Percentiles rank a stretch among this genome's conserved stretches.
phyloP scores from a whole-genome alignment of 2,797 vertebrate genomes.

The Arnoldichthys spilopterus region DNA sequence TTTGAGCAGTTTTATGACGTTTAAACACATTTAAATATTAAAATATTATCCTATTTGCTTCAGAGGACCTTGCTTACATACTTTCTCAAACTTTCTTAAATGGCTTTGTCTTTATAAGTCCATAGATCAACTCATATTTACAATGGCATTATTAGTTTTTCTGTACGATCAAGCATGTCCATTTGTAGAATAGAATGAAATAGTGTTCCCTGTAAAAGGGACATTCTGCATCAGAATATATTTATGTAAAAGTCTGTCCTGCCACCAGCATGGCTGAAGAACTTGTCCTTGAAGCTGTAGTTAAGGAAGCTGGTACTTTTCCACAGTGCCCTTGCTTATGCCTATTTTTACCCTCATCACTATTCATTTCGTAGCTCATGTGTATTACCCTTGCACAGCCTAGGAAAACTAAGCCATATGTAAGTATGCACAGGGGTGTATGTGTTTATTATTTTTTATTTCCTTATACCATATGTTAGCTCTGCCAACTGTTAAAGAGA shows the following conservation, averaged over 20 bases:
- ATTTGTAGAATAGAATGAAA: not conserved
- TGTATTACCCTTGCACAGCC: not conserved
- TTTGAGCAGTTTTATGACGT: not conserved
- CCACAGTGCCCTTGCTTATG: not conserved
- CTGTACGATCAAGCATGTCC: not conserved
- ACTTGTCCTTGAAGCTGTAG: slow-evolving; percentile 3
- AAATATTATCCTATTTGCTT: not conserved
- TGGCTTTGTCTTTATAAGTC: not conserved
- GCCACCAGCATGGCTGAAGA: not conserved
- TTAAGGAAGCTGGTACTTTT: slow-evolving; percentile 3
- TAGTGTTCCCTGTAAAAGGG: not conserved
- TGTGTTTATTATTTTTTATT: not conserved
- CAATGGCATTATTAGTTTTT: not conserved
- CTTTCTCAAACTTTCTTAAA: not conserved
- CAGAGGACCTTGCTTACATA: not conserved
- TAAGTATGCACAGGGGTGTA: not conserved
- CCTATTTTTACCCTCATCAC: slow-evolving; percentile 6
- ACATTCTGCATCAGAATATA: not conserved
- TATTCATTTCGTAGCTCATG: slow-evolving; percentile 9
- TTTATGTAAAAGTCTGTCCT: not conserved
- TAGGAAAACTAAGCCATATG: slow-evolving; percentile 2
- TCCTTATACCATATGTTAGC: slow-evolving; percentile 6
- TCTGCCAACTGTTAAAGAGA: slow-evolving; percentile 20
- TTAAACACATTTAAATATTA: not conserved
- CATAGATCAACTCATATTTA: not conserved